Conservation (phyloP, 1,140 invertebrate species). For the Zaprionus africanus region DNA sequence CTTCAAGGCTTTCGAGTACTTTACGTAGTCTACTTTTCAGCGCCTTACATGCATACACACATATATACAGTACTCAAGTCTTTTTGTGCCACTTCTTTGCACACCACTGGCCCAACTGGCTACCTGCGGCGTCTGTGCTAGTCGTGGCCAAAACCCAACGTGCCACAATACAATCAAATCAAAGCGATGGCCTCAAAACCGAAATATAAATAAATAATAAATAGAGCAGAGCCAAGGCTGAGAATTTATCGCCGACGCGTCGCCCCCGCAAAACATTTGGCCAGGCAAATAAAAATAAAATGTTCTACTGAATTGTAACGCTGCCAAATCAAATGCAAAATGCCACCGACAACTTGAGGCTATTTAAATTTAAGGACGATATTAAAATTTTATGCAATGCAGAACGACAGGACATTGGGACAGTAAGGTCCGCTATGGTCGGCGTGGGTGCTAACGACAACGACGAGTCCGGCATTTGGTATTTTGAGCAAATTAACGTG, state of each 20-base stretch:
- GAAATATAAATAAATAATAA: slow-evolving; percentile 64
- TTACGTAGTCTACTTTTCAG: slow-evolving; percentile 24
- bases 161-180: slow-evolving; percentile 61
- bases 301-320: slow-evolving; percentile 50
- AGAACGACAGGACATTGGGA: slow-evolving; percentile 45
- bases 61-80: background rate
- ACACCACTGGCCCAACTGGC: background rate
- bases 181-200: slow-evolving; percentile 63
- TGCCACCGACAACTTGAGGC: slow-evolving; percentile 45
- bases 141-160: slow-evolving; percentile 6
- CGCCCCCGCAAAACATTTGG: slow-evolving; percentile 26
- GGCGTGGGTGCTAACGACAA: slow-evolving; percentile 67
- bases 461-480: slow-evolving; percentile 50
- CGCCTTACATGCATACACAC: background rate
- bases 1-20: slow-evolving; percentile 17
- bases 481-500: slow-evolving; percentile 59
- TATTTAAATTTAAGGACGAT: slow-evolving; percentile 71
- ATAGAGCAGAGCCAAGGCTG: slow-evolving; percentile 29
- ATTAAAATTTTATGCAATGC: slow-evolving; percentile 69
- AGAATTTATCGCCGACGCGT: slow-evolving; percentile 56
- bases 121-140: slow-evolving; percentile 7
- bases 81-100: background rate
- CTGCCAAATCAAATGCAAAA: slow-evolving; percentile 64
- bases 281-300: slow-evolving; percentile 61
- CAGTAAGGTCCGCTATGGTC: slow-evolving; percentile 19